These are phyloP conservation scores for Atta cephalotes DNA, from an alignment of 1,140 invertebrate species.

Conservation along the genomic window DNA sequence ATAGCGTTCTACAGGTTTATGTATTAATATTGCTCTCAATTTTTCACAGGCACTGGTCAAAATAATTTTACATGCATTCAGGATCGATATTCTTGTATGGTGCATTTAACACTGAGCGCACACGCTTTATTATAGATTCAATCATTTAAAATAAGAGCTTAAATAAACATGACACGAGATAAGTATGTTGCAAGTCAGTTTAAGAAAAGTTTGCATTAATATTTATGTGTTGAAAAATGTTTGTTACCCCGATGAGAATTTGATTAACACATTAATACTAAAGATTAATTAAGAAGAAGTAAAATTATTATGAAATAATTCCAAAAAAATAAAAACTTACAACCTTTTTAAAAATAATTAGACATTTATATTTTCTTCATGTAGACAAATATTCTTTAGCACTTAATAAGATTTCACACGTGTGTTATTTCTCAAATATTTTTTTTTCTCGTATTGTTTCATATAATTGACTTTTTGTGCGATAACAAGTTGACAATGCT, in stretches of 20 bases:
- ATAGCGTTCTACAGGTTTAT: not conserved
- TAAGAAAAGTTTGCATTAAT: not conserved
- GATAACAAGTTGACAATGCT: not conserved
- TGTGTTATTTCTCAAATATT: not conserved
- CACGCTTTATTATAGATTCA: not conserved
- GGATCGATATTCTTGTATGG: not conserved
- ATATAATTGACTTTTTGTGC: not conserved
- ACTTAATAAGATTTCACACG: not conserved
- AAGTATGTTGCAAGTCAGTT: not conserved
- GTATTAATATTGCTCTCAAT: not conserved
- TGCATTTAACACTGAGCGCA: not conserved
- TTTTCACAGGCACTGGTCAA: not conserved
- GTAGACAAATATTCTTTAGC: not conserved
- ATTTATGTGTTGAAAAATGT: not conserved
- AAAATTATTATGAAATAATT: not conserved
- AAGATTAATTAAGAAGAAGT: not conserved
- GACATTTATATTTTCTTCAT: not conserved
- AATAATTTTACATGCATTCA: conserved; percentile 27
- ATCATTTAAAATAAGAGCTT: not conserved
- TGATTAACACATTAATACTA: not conserved
- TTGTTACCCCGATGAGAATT: not conserved
- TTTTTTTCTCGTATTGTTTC: not conserved
- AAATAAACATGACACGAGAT: conserved; percentile 8
- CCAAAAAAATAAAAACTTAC: not conserved
- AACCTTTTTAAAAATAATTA: not conserved